These are phyloP conservation scores for pig (Sus scrofa) DNA, from an alignment of 2,113 vertebrate species.

Conservation along the genomic window DNA sequence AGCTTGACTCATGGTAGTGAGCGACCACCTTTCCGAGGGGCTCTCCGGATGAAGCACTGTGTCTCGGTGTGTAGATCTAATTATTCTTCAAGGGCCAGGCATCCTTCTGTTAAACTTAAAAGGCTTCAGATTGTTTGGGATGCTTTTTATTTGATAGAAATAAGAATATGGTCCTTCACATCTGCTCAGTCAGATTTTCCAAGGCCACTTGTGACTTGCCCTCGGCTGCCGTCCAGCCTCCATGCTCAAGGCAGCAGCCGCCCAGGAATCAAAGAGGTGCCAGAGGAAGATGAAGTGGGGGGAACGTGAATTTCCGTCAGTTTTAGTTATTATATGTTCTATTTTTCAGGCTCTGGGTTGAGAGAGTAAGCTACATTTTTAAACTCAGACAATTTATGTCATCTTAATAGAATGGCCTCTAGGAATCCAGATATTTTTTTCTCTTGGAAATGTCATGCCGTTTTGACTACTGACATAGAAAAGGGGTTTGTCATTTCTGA, in stretches of 20 bases:
- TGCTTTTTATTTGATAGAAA: constrained; percentile 53
- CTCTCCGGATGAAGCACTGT: not conserved
- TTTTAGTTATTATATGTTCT: constrained; percentile 10
- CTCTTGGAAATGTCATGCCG: constrained; percentile 35
- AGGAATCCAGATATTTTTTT: constrained; percentile 37
- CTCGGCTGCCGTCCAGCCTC: constrained; percentile 28
- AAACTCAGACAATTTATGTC: constrained; percentile 23
- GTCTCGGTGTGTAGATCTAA: not conserved
- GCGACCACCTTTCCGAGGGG: not conserved
- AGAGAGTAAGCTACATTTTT: not conserved
- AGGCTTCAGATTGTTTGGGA: not conserved
- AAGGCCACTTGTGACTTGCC: not conserved
- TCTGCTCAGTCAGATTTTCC: constrained; percentile 25
- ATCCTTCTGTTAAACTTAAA: constrained; percentile 33
- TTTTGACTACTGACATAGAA: constrained; percentile 47
- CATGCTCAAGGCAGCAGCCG: not conserved
- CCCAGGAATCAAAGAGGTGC: constrained; percentile 19
- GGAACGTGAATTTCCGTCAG: not conserved
- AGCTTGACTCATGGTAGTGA: not conserved
- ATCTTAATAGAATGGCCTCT: constrained; percentile 6
- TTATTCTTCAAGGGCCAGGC: not conserved
- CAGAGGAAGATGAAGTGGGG: not conserved
- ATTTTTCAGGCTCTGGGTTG: constrained; percentile 20
- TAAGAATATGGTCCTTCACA: constrained; percentile 25
- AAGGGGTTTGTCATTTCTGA: constrained; percentile 42